Evolutionary conservation across 2,113 vertebrate genomes (phyloP).

Genomic region (Oreochromis spilurus): DNA sequence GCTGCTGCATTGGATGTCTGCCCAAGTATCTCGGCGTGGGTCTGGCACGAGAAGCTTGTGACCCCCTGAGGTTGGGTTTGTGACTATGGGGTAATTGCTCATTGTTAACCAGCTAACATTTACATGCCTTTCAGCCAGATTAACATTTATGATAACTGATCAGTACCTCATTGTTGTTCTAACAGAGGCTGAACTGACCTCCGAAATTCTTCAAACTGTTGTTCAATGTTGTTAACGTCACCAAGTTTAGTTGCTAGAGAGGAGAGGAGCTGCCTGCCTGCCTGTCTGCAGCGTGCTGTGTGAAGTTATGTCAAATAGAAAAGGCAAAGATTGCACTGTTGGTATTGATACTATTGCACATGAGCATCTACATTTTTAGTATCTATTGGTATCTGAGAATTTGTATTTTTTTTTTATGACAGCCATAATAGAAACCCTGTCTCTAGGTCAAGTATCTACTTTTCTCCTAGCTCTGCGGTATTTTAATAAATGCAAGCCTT

Average conservation of each 20-base stretch:
- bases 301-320: neutral
- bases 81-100: neutral
- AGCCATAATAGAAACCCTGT: neutral
- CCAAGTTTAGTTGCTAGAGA: neutral
- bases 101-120: neutral
- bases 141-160: neutral
- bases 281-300: neutral
- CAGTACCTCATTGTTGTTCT: neutral
- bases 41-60: neutral
- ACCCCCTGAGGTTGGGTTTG: neutral
- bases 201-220: rapidly evolving
- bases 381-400: neutral
- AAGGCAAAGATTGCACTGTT: neutral
- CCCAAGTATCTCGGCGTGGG: neutral
- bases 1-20: neutral
- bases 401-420: neutral
- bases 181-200: neutral
- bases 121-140: neutral
- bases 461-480: neutral
- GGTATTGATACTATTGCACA: neutral
- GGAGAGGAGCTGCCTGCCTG: neutral
- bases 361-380: neutral
- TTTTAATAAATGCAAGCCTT: neutral
- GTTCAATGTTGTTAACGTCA: neutral
- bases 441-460: neutral